A percentile compares a stretch with the other conserved stretches of the same genome.
phyloP scores from a whole-genome alignment of 2,113 vertebrate species.

The Cottus gobio region DNA sequence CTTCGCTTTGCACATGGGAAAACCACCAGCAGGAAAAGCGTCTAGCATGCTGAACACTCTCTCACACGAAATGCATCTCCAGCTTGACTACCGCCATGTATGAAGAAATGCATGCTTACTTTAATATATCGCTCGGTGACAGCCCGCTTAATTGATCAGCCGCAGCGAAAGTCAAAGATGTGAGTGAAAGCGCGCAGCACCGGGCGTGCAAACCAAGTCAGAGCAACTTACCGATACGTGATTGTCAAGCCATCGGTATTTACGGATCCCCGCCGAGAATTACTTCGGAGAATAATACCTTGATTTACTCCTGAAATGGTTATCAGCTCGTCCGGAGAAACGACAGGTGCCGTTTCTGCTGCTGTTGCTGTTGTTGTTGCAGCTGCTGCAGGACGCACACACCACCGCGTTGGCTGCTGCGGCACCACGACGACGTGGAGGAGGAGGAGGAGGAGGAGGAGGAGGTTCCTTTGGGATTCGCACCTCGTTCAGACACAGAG shows the following conservation, averaged over 20 bases:
- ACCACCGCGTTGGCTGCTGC: slow-evolving; percentile 66
- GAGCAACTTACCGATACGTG: slow-evolving; percentile 73
- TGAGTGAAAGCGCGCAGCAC: slow-evolving; percentile 37
- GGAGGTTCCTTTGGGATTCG: slow-evolving; percentile 55
- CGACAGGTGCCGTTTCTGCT: slow-evolving; percentile 52
- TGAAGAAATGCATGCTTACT: background rate
- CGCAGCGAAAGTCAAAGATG: slow-evolving; percentile 19
- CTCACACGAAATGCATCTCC: background rate
- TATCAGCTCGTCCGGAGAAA: slow-evolving; percentile 5
- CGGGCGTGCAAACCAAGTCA: slow-evolving; percentile 49
- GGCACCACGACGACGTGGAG: slow-evolving; percentile 53
- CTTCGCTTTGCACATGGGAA: slow-evolving; percentile 59
- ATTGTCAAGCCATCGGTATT: slow-evolving; percentile 54
- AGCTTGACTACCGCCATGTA: background rate
- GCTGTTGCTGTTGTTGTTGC: slow-evolving; percentile 33
- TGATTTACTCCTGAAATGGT: slow-evolving; percentile 14
- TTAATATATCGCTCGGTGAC: background rate
- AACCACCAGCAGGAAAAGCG: slow-evolving; percentile 5
- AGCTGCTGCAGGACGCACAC: slow-evolving; percentile 68
- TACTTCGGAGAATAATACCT: background rate
- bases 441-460: slow-evolving; percentile 22
- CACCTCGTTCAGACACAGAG: slow-evolving; percentile 54
- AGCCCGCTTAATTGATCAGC: slow-evolving; percentile 5
- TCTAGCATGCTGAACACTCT: background rate
- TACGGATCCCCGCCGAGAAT: background rate